These are phyloP conservation scores for Pristionchus pacificus DNA, from an alignment of 1,140 invertebrate species.

Conservation along the genomic window DNA sequence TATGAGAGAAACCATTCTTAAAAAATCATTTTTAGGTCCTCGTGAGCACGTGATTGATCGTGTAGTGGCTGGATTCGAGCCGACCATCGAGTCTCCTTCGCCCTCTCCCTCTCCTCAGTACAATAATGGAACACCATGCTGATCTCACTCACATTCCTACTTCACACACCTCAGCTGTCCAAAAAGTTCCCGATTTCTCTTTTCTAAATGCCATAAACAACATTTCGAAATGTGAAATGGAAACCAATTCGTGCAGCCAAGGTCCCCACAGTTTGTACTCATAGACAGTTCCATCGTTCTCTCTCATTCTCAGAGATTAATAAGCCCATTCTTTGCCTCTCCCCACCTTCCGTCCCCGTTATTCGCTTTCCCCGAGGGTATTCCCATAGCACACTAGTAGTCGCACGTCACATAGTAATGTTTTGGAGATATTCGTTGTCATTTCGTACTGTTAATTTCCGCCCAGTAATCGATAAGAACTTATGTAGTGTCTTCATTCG, in stretches of 20 bases:
- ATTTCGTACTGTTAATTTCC: too few relatives aligned
- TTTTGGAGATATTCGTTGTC: too few relatives aligned
- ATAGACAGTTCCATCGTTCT: conserved; percentile 1
- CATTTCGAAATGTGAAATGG: background rate
- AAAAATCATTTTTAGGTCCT: background rate
- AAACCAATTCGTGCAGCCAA: background rate
- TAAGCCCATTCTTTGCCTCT: background rate
- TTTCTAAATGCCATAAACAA: background rate
- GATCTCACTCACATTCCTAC: background rate
- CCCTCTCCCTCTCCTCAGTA: too few relatives aligned
- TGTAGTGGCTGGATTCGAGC: background rate
- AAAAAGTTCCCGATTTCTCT: background rate
- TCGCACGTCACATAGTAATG: too few relatives aligned
- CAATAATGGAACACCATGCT: background rate
- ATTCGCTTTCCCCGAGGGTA: background rate
- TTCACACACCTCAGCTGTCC: background rate
- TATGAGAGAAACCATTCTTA: too few relatives aligned
- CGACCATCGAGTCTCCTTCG: background rate
- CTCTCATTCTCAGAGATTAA: background rate
- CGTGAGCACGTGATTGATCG: background rate
- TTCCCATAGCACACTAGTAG: too few relatives aligned
- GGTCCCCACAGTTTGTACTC: background rate
- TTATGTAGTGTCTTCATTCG: too few relatives aligned
- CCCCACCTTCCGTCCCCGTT: background rate
- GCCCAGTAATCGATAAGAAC: too few relatives aligned